phyloP scores from a whole-genome alignment of 2,113 vertebrate genomes.

The Bettongia penicillata region DNA sequence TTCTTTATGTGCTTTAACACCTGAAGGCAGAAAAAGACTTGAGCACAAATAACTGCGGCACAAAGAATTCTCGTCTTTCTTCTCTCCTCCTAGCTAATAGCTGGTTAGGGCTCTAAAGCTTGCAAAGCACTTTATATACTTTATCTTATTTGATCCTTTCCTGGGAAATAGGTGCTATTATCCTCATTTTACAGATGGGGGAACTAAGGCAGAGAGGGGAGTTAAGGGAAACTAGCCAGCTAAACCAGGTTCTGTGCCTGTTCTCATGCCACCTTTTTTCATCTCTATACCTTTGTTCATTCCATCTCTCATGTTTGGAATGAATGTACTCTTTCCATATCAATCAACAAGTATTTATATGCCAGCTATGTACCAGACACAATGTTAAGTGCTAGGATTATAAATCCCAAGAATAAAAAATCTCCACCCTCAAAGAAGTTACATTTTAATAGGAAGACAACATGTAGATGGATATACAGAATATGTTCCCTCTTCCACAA shows the following conservation, averaged over 20 bases:
- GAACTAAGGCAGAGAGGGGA: background rate
- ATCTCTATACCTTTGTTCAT: background rate
- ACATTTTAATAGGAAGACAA: background rate
- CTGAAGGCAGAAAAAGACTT: background rate
- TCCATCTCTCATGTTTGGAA: background rate
- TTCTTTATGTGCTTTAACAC: background rate
- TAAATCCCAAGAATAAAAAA: background rate
- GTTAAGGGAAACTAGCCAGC: background rate
- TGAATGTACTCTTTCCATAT: background rate
- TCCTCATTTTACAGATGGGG: background rate
- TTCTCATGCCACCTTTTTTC: background rate
- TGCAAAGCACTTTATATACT: background rate
- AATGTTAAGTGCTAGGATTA: background rate
- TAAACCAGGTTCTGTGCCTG: background rate
- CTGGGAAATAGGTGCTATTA: background rate
- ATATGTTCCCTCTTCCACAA: background rate
- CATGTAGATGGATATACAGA: background rate
- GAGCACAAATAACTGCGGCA: background rate
- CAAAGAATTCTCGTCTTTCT: background rate
- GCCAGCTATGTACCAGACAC: background rate
- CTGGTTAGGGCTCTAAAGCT: background rate
- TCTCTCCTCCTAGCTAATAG: background rate
- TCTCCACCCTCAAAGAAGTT: background rate
- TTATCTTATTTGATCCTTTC: background rate
- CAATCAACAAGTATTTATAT: background rate